A percentile compares a stretch with the other conserved stretches of the same genome.
Conservation (phyloP, 2,888 invertebrate genomes). For the Phytoseiulus persimilis region DNA sequence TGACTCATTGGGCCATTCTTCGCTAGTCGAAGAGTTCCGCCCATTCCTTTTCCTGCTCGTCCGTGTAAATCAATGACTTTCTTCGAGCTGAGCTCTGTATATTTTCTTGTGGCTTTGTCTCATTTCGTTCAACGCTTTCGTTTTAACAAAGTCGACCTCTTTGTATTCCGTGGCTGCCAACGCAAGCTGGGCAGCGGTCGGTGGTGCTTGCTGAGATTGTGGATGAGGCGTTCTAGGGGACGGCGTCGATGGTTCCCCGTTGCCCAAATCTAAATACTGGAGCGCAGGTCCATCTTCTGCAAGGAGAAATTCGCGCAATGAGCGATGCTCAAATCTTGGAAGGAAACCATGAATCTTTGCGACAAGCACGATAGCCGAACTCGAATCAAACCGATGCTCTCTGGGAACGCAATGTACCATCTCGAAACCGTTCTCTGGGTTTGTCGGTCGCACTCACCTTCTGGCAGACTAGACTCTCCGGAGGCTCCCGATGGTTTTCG, state of each 20-base stretch:
- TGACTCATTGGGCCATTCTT: background rate
- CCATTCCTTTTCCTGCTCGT: background rate
- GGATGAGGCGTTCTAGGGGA: conserved; percentile 26
- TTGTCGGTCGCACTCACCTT: background rate
- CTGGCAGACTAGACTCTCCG: background rate
- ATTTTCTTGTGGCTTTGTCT: conserved; percentile 66
- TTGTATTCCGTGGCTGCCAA: conserved; percentile 64
- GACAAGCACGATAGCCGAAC: no score
- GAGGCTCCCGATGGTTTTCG: conserved; percentile 9
- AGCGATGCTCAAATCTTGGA: no score
- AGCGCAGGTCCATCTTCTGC: conserved; percentile 21
- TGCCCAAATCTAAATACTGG: conserved; percentile 28
- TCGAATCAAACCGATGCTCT: no score
- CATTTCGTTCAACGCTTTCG: conserved; percentile 80
- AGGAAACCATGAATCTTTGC: no score
- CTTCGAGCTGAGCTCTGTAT: conserved; percentile 42
- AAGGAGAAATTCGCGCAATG: background rate
- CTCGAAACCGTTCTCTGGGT: background rate
- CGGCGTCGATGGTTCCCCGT: conserved; percentile 25
- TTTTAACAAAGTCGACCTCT: conserved; percentile 86
- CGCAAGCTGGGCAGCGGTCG: conserved; percentile 31
- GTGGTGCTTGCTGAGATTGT: conserved; percentile 25
- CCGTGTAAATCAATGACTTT: background rate
- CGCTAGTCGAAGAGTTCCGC: background rate
- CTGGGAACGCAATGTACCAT: no score